Evolutionary conservation across 1,140 invertebrate genomes (phyloP), one percentile per base, ranked within the genome.

Genomic region (Calosoma granatense): DNA sequence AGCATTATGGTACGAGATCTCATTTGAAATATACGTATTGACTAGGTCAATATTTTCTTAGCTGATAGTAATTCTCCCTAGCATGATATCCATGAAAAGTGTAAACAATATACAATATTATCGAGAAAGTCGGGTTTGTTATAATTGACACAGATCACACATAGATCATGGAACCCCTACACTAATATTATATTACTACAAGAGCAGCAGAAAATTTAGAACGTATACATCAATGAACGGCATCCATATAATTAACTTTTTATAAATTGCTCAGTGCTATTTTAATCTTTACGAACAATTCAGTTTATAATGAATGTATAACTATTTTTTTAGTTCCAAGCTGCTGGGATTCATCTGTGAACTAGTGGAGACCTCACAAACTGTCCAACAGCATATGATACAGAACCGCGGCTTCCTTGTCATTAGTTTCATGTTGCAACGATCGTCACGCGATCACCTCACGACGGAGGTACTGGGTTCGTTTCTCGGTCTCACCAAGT

Each of bases 301-400:
- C n/a, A n/a, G n/a, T n/a, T n/a, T n/a, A n/a, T n/a, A n/a, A n/a
- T n/a, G n/a, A n/a, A n/a, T n/a, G n/a, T n/a, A n/a, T n/a, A n/a
- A n/a, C 47, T 1, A 59, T 53, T 58, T 59, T 63, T 66, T 74
- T 79, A 98, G 95, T 81, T 92, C 94, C 12, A 97, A 94, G 73
- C 79, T 99, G 43, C 82, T 99, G 67, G 91, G 92, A 57, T 95
- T 99, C 74, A 92, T 99, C 61, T 97, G 94, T 75, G 94, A 97
- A 67, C 78, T 99, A 65, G 88, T 99, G 56, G 93, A 97, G 71
- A 94, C 89, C 51, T 98, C 95, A 60, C 85, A 90, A 66, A 97
- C 92, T 14, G 94, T 98, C 56, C 97, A 98, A 70, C 96, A 98
- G 70, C 97, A 99, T 69, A 94, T 99, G 88, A 89, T 98, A 71